These are phyloP conservation scores for Synergus umbraculus DNA, from an alignment of 2,888 invertebrate genomes.

Conservation along the genomic window DNA sequence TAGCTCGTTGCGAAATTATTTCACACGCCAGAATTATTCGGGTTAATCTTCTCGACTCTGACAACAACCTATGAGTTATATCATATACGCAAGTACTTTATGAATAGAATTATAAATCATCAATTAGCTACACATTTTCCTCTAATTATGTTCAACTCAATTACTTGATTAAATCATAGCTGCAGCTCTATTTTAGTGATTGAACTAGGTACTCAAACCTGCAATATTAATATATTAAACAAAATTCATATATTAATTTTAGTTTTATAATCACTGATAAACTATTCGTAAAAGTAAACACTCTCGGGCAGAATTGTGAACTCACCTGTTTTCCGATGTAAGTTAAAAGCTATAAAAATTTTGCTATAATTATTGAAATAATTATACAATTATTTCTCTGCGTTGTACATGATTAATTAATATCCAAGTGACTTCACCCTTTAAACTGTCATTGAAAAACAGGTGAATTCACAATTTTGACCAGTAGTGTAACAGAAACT, in stretches of 20 bases:
- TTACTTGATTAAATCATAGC: constrained; percentile 1
- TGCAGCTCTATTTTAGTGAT: not conserved
- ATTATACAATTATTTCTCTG: no score
- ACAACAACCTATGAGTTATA: constrained; percentile 1
- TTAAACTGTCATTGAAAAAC: no score
- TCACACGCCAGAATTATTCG: constrained; percentile 35
- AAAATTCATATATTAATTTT: not conserved
- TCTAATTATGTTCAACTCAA: constrained; percentile 7
- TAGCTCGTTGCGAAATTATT: constrained; percentile 34
- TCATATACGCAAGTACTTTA: constrained; percentile 6
- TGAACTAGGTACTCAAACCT: not conserved
- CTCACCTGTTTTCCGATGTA: no score
- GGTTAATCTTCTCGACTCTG: constrained; percentile 18
- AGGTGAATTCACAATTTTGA: no score
- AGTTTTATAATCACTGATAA: no score
- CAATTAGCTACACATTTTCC: constrained; percentile 6
- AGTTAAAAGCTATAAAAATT: no score
- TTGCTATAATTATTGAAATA: no score
- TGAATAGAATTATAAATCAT: constrained; percentile 30
- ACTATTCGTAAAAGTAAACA: no score
- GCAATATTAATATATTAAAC: not conserved
- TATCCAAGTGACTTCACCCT: no score
- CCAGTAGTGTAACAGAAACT: not conserved
- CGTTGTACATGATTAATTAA: no score
- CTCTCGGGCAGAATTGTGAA: no score